These are phyloP conservation scores for Lissonota sp. DNA, from an alignment of 2,888 invertebrate species.

Conservation along the genomic window DNA sequence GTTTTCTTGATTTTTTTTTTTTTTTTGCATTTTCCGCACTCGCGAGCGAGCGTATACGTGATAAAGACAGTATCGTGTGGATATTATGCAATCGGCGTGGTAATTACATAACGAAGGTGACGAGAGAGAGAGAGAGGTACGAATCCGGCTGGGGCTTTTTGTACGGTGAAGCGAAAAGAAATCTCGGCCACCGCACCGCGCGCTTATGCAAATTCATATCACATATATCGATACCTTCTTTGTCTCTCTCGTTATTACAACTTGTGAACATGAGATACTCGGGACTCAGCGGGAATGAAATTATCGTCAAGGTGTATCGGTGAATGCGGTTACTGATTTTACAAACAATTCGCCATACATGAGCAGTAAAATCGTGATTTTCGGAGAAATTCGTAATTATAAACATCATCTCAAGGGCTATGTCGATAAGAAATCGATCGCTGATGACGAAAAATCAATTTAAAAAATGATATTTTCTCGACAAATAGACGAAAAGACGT, in stretches of 20 bases:
- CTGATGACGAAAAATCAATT: too few species aligned
- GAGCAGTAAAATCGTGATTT: too few species aligned
- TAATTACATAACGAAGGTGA: conserved; percentile 59
- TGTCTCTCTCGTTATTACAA: conserved; percentile 12
- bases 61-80: conserved; percentile 34
- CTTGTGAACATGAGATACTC: conserved; percentile 24
- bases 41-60: neutral
- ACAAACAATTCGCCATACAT: too few species aligned
- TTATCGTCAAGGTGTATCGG: conserved; percentile 41
- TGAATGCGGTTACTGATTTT: conserved; percentile 44
- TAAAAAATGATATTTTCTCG: too few species aligned
- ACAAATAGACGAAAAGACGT: too few species aligned
- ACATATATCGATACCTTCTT: neutral
- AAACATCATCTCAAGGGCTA: too few species aligned
- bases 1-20: conserved; percentile 38
- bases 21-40: conserved; percentile 1
- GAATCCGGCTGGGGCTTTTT: conserved; percentile 40
- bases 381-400: too few species aligned
- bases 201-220: conserved; percentile 57
- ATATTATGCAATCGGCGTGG: conserved; percentile 55
- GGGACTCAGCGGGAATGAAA: conserved; percentile 45
- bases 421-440: too few species aligned
- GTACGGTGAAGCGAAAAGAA: conserved; percentile 61
- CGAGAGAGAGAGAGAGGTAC: conserved; percentile 36
- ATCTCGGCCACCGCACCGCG: conserved; percentile 53